A percentile compares a stretch with the other conserved stretches of the same genome.
phyloP scores from a whole-genome alignment of 2,797 vertebrate species.

The Cossypha heuglini region DNA sequence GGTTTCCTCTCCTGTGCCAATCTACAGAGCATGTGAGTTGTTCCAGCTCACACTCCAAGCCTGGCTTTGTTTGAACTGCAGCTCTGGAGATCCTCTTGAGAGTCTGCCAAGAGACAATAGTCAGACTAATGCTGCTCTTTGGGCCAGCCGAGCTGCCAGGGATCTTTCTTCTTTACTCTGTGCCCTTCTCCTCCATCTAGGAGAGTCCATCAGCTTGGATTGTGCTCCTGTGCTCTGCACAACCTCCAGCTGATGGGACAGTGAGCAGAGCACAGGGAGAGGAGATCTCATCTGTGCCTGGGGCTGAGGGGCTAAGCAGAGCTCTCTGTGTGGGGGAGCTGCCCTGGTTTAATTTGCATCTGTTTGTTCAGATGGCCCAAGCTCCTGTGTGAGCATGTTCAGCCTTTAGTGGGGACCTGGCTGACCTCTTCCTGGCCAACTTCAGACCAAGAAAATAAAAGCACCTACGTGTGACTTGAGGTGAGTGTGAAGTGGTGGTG shows the following conservation, averaged over 20 bases:
- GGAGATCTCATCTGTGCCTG: neutral
- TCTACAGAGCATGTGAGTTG: neutral
- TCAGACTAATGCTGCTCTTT: neutral
- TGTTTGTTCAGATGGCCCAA: neutral
- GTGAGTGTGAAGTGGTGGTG: neutral
- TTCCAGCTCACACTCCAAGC: neutral
- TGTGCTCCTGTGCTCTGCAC: neutral
- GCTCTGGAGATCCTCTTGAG: neutral
- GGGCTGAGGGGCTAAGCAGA: neutral
- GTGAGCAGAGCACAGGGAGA: rapidly evolving
- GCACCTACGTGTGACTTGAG: neutral
- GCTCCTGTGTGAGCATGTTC: neutral
- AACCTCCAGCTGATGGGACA: neutral
- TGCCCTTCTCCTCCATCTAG: neutral
- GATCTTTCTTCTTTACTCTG: neutral
- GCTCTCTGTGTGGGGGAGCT: neutral
- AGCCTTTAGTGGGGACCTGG: neutral
- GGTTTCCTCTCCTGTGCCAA: neutral
- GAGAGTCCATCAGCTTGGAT: neutral
- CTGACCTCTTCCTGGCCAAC: neutral
- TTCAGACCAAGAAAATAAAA: neutral
- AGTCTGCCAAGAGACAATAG: rapidly evolving
- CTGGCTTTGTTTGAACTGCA: neutral
- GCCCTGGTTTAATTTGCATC: neutral
- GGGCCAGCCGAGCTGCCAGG: neutral